phyloP scores from a whole-genome alignment of 2,888 invertebrate species.

The Leucozona laternaria region DNA sequence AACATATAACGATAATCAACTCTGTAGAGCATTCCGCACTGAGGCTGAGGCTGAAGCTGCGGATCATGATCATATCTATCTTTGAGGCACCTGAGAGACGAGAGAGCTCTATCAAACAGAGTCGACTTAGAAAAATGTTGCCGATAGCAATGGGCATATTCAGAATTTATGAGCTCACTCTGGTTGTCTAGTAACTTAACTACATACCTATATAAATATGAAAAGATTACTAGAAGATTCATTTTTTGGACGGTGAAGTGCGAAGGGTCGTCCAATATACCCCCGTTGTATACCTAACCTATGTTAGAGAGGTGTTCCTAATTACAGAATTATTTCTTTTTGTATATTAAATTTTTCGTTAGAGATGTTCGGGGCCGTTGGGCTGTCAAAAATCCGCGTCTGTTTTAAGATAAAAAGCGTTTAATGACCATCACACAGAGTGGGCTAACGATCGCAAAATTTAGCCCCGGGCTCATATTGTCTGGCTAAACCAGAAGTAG shows the following conservation, averaged over 20 bases:
- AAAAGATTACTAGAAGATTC: slow-evolving; percentile 55
- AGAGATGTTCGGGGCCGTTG: slow-evolving; percentile 35
- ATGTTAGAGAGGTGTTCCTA: slow-evolving; percentile 47
- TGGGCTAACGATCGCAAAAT: slow-evolving; percentile 56
- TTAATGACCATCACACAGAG: slow-evolving; percentile 65
- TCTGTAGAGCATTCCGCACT: slow-evolving; percentile 23
- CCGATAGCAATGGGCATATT: slow-evolving; percentile 70
- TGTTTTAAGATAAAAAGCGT: slow-evolving; percentile 53
- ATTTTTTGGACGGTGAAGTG: slow-evolving; percentile 32
- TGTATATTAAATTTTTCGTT: slow-evolving; percentile 32
- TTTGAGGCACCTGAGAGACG: slow-evolving; percentile 17
- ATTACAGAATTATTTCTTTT: slow-evolving; percentile 56
- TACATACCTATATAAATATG: neutral
- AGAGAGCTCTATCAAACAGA: slow-evolving; percentile 40
- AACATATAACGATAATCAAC: slow-evolving; percentile 30
- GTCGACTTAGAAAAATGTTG: slow-evolving; percentile 45
- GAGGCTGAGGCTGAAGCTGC: neutral
- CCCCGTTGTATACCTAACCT: neutral
- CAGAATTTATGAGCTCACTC: slow-evolving; percentile 63
- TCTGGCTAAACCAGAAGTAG: slow-evolving; percentile 62
- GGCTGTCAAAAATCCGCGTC: slow-evolving; percentile 63
- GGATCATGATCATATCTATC: slow-evolving; percentile 40
- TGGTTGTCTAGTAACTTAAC: slow-evolving; percentile 49
- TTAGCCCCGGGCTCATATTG: slow-evolving; percentile 54
- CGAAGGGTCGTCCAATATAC: slow-evolving; percentile 16